These are phyloP conservation scores for Myotis yumanensis DNA, from an alignment of 2,113 vertebrate species.

Conservation along the genomic window DNA sequence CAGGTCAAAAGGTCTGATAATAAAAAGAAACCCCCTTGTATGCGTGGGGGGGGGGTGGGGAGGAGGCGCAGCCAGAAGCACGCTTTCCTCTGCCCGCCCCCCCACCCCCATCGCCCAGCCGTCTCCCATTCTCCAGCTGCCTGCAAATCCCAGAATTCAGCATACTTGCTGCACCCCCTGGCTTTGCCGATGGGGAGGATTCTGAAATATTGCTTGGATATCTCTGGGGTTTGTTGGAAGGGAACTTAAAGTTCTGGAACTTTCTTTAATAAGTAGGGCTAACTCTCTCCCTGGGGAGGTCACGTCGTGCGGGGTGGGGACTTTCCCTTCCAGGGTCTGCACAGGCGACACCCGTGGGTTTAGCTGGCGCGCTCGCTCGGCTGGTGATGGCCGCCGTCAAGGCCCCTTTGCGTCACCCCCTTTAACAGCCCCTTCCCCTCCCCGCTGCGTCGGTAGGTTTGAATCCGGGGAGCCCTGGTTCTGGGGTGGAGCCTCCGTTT, in stretches of 20 bases:
- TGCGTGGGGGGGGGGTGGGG: not conserved
- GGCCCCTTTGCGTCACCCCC: accelerated
- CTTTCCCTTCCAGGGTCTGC: not conserved
- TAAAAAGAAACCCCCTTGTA: not conserved
- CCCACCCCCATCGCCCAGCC: accelerated
- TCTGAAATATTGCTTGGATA: accelerated
- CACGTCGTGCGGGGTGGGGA: not conserved
- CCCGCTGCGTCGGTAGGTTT: too few relatives aligned
- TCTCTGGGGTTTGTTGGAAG: not conserved
- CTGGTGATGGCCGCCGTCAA: accelerated
- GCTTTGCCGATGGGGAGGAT: not conserved
- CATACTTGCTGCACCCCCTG: not conserved
- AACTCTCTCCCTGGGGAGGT: not conserved
- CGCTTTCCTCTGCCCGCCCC: not conserved
- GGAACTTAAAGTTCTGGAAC: not conserved
- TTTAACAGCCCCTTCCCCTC: not conserved
- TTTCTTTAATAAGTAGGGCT: not conserved
- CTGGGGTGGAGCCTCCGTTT: constrained; percentile 43
- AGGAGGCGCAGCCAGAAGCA: not conserved
- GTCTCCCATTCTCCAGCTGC: not conserved
- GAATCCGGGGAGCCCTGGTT: not conserved
- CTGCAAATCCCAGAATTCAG: not conserved
- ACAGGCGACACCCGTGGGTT: not conserved
- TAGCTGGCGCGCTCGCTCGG: not conserved
- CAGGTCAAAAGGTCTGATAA: not conserved